Evolutionary conservation across 2,888 invertebrate genomes (phyloP).

Genomic region (Trichogramma evanescens): DNA sequence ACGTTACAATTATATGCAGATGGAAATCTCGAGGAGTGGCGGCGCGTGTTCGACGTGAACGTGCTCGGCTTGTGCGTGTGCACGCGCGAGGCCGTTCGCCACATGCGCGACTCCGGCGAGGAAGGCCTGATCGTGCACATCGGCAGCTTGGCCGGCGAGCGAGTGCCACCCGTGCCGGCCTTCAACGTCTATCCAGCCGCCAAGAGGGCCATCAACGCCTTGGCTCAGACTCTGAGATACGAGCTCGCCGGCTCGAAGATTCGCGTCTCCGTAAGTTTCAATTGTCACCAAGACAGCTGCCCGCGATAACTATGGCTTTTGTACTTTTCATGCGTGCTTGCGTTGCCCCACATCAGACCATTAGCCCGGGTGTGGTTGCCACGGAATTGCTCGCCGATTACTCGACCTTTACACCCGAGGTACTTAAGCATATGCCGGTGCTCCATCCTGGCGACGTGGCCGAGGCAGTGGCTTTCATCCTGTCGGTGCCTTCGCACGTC

Average conservation of each 20-base stretch:
- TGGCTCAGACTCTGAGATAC: conserved; percentile 53
- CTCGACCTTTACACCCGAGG: conserved; percentile 31
- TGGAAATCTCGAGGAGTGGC: conserved; percentile 42
- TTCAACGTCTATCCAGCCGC: conserved; percentile 54
- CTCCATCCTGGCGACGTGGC: conserved; percentile 57
- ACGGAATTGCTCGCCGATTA: conserved; percentile 50
- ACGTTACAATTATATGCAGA: conserved; percentile 22
- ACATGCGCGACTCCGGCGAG: conserved; percentile 50
- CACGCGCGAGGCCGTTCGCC: conserved; percentile 30
- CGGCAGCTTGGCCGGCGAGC: conserved; percentile 52
- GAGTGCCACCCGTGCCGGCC: conserved; percentile 47
- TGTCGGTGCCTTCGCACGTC: conserved; percentile 57
- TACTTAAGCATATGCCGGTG: conserved; percentile 43
- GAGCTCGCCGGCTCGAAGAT: conserved; percentile 46
- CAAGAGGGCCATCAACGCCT: conserved; percentile 54
- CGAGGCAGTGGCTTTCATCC: conserved; percentile 55
- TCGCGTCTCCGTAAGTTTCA: conserved; percentile 27
- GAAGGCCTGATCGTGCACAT: conserved; percentile 57
- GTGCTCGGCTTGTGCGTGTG: conserved; percentile 35
- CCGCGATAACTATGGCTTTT: neutral
- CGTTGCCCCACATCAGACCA: conserved; percentile 47
- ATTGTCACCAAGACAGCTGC: neutral
- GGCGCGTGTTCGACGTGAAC: conserved; percentile 29
- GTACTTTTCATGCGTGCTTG: too few relatives aligned
- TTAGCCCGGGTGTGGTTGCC: conserved; percentile 58